Base-by-base conservation (phyloP, 2,888 invertebrate species). In the Drosophila nr. medialis region DNA sequence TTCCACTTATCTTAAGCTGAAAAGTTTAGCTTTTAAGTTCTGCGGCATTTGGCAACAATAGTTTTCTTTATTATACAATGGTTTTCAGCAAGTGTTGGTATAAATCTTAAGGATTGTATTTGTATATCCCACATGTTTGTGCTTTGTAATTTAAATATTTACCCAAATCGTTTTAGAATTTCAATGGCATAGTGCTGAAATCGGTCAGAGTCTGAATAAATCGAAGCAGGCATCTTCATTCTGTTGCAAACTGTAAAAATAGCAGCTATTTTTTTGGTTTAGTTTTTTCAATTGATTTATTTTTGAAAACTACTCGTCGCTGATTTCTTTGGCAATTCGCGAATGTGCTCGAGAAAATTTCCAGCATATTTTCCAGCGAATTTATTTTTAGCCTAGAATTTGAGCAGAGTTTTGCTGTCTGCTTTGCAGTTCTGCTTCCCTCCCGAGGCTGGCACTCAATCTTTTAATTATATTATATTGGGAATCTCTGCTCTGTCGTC, bases 301-400 rank as follows among this genome's bases (percentile, higher is more conserved):
- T 21, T 53, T 38, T 13, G 4, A 45, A 7, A 42, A 27, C 24
- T 32, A 27, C 30, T 30, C 21, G 15, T 18, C 40, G 64, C 18
- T 64, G 30, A 38, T 27, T 27, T 34, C 29, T 24, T 36, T 8
- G 49, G 6, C 18, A 34, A 24, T 36, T 51, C 24, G 69, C 55
- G 0, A 38, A 68, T 36, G 40, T n/a, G 36, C 27, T 13, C 27
- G 38, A 27, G 5, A 29, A 4, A 64, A 49, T 45, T 24, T 45
- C 45, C 45, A 45, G 45, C 21, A 45, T 21, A 21, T 45, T 45
- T 34, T 24, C n/a, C 15, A 18, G 50, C 11, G 10, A 11, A 32
- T 56, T 11, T 70, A 71, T 59, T 62, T 71, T 70, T 77, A 76
- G 71, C 7, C 15, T 1, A 62, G n/a, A n/a, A 45, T 15, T 21